A percentile compares a stretch with the other conserved stretches of the same genome.
Conservation (phyloP, 1,140 invertebrate species). For the Euglossa dilemma region DNA sequence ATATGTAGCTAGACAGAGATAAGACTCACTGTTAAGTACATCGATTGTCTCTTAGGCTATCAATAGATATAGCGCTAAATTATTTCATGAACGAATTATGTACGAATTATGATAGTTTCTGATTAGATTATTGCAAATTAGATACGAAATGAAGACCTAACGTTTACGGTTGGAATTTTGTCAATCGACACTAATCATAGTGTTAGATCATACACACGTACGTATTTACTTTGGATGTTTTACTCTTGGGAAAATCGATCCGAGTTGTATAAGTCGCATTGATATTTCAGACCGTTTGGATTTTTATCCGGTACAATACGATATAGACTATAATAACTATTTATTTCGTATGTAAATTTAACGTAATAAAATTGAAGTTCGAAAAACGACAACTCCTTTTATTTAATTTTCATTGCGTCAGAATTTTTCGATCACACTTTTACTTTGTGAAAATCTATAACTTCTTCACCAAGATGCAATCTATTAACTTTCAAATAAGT, state of each 20-base stretch:
- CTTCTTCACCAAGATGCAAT: neutral
- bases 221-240: constrained; percentile 24
- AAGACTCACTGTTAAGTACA: constrained; percentile 45
- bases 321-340: constrained; percentile 50
- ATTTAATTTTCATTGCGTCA: constrained; percentile 2
- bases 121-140: constrained; percentile 12
- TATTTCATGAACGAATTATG: constrained; percentile 40
- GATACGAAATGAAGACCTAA: constrained; percentile 49
- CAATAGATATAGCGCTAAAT: constrained; percentile 13
- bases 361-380: constrained; percentile 62
- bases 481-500: constrained; percentile 3
- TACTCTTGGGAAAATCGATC: constrained; percentile 24
- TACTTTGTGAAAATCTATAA: neutral
- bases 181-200: constrained; percentile 19
- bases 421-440: neutral
- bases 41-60: constrained; percentile 40
- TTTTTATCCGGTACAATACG: constrained; percentile 23
- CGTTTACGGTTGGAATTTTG: constrained; percentile 27
- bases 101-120: neutral
- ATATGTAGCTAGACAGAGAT: constrained; percentile 31
- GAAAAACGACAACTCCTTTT: constrained; percentile 21
- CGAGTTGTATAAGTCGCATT: neutral
- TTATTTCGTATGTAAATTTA: constrained; percentile 62
- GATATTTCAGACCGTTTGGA: constrained; percentile 14
- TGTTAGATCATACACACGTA: constrained; percentile 19